These are phyloP conservation scores for Schlechtendalia chinensis DNA, from an alignment of 1,140 invertebrate genomes.

Conservation along the genomic window DNA sequence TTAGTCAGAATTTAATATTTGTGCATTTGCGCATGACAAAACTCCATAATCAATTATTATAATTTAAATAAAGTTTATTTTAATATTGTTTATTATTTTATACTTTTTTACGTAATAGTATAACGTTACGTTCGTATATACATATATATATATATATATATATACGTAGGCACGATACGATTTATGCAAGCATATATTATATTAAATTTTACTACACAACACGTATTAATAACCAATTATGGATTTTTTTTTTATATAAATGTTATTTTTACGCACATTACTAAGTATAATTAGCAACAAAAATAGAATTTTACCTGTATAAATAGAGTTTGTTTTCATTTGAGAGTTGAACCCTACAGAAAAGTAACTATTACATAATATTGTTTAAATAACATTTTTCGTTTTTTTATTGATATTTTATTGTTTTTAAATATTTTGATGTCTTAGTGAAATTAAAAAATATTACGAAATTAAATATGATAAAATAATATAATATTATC, in stretches of 20 bases:
- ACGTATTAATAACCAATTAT: not conserved
- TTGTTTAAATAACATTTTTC: not conserved
- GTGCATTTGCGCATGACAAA: not conserved
- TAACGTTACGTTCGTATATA: too few relatives aligned
- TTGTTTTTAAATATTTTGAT: not conserved
- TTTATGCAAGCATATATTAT: not conserved
- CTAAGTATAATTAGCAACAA: not conserved
- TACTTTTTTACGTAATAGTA: not conserved
- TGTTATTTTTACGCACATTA: not conserved
- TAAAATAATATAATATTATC: too few relatives aligned
- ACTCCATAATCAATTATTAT: not conserved
- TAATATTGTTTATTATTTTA: not conserved
- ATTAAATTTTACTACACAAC: not conserved
- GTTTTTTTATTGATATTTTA: not conserved
- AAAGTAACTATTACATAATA: not conserved
- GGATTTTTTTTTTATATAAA: not conserved
- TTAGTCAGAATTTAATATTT: slow-evolving; percentile 16
- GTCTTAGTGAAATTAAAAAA: not conserved
- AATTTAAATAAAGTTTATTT: not conserved
- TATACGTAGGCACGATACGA: not conserved
- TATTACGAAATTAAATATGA: too few relatives aligned
- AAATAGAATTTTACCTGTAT: slow-evolving; percentile 26
- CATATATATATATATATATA: too few relatives aligned
- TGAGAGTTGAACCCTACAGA: slow-evolving; percentile 34
- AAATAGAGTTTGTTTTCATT: slow-evolving; percentile 26